A percentile compares a stretch with the other conserved stretches of the same genome.
phyloP scores from a whole-genome alignment of 2,888 invertebrate species.

The Agapetus fuscipes region DNA sequence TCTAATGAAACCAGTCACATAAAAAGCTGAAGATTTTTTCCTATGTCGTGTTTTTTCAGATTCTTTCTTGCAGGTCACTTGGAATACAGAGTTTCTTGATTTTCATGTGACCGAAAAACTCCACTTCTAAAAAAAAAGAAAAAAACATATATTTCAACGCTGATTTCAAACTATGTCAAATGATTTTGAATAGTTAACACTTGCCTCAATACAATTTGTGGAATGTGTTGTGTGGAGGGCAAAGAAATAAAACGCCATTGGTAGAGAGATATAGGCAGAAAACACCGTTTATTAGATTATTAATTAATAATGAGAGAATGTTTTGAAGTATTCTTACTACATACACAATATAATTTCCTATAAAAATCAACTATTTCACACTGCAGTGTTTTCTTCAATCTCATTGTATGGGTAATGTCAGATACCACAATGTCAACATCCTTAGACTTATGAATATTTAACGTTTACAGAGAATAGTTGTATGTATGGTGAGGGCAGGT shows the following conservation, averaged over 20 bases:
- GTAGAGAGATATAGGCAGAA: conserved; percentile 35
- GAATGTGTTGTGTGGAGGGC: not conserved
- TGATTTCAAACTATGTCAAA: too few relatives aligned
- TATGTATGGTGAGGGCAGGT: conserved; percentile 3
- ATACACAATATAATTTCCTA: conserved; percentile 36
- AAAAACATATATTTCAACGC: too few relatives aligned
- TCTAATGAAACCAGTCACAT: too few relatives aligned
- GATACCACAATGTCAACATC: conserved; percentile 2
- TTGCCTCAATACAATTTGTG: too few relatives aligned
- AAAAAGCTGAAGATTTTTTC: too few relatives aligned
- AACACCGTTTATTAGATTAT: conserved; percentile 53
- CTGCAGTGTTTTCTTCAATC: conserved; percentile 11
- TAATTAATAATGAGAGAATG: conserved; percentile 40
- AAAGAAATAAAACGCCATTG: conserved; percentile 13
- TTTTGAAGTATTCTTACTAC: conserved; percentile 48
- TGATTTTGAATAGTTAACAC: too few relatives aligned
- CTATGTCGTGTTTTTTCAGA: too few relatives aligned
- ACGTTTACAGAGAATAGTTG: conserved; percentile 9
- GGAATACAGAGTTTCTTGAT: too few relatives aligned
- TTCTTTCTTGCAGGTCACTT: too few relatives aligned
- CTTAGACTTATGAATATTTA: conserved; percentile 2
- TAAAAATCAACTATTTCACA: conserved; percentile 21
- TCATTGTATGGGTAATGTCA: conserved; percentile 3
- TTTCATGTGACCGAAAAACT: too few relatives aligned
- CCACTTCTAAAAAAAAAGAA: too few relatives aligned